Evolutionary conservation across 2,113 vertebrate genomes (phyloP), one percentile per base, ranked within the genome.

Genomic region (Anguilla japonica): DNA sequence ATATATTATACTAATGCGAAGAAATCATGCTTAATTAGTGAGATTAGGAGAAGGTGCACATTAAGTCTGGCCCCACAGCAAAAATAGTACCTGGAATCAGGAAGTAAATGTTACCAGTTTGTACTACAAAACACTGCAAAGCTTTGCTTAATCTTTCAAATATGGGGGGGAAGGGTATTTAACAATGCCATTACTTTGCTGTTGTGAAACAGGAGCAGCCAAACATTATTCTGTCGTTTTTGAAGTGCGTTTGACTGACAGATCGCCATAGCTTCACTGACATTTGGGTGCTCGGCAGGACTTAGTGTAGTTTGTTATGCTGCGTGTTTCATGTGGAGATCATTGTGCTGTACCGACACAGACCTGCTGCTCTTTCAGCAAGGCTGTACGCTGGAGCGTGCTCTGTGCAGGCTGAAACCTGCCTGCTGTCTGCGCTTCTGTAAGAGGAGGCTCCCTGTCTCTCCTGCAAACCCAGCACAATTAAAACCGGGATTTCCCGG

Each of bases 21-120:
- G 85, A 88, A 89, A 87, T 88, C 88, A 84, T 88, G 86, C 79
- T 84, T 89, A 89, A 91, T 90, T 90, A 88, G 82, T 83, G 81
- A 86, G 57, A 78, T 34, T 46, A 86, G 90, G 89, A 91, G 90
- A 89, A 88, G 89, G 88, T 87, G 79, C 87, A 86, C 89, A 84
- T 91, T 89, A 86, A 90, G 56, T 79, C 89, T 85, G 56, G 81
- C 84, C 83, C 50, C 50, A 14, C 71, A 39, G 80, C 81, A 71
- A 82, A 85, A 92, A 78, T 85, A 85, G 88, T 60, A 87, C 79
- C 46, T 79, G n/a, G 63, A 84, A 86, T 41, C 87, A 75, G 87
- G 60, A 90, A 82, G 78, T 87, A 90, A 88, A 89, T 79, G 56
- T 83, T 29, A n/a, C 46, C 46, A 79, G 41, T 81, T 83, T 82